These are phyloP conservation scores for Marasmarcha lunaedactyla DNA, from an alignment of 2,888 invertebrate genomes.

Conservation along the genomic window DNA sequence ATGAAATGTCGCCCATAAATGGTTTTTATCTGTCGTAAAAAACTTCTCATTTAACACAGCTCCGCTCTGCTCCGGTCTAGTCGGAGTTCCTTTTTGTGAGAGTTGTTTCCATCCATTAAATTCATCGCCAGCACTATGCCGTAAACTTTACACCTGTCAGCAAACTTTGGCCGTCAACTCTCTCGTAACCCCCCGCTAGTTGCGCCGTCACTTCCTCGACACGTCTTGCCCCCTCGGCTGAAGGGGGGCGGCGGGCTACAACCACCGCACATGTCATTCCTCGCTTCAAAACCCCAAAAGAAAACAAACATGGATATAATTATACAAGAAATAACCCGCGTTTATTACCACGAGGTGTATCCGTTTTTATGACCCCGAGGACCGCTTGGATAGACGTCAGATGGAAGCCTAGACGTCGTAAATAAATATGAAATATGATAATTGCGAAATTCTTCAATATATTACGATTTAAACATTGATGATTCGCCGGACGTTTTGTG, in stretches of 20 bases:
- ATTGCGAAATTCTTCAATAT: slow-evolving; percentile 70
- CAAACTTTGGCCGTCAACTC: not conserved
- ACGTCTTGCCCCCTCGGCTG: slow-evolving; percentile 5
- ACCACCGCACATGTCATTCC: slow-evolving; percentile 10
- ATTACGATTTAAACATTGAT: slow-evolving; percentile 69
- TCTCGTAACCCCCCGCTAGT: slow-evolving; percentile 10
- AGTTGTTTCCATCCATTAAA: slow-evolving; percentile 22
- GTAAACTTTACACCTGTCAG: slow-evolving; percentile 21
- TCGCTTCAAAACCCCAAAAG: slow-evolving; percentile 19
- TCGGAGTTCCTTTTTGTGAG: slow-evolving; percentile 3
- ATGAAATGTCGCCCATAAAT: slow-evolving; percentile 25
- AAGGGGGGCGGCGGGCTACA: too few species aligned
- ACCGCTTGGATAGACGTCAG: slow-evolving; percentile 58
- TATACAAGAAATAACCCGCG: slow-evolving; percentile 53
- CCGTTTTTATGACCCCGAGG: slow-evolving; percentile 54
- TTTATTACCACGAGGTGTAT: slow-evolving; percentile 51
- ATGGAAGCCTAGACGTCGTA: slow-evolving; percentile 63
- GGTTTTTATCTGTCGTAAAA: slow-evolving; percentile 29
- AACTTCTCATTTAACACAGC: slow-evolving; percentile 32
- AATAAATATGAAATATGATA: slow-evolving; percentile 69
- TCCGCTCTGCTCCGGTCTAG: not conserved
- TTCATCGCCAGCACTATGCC: slow-evolving; percentile 23
- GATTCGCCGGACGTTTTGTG: slow-evolving; percentile 65
- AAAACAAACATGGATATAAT: slow-evolving; percentile 51
- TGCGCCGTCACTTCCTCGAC: slow-evolving; percentile 7